Base-by-base conservation (phyloP, 2,888 invertebrate genomes). In the Metacarcinus magister region DNA sequence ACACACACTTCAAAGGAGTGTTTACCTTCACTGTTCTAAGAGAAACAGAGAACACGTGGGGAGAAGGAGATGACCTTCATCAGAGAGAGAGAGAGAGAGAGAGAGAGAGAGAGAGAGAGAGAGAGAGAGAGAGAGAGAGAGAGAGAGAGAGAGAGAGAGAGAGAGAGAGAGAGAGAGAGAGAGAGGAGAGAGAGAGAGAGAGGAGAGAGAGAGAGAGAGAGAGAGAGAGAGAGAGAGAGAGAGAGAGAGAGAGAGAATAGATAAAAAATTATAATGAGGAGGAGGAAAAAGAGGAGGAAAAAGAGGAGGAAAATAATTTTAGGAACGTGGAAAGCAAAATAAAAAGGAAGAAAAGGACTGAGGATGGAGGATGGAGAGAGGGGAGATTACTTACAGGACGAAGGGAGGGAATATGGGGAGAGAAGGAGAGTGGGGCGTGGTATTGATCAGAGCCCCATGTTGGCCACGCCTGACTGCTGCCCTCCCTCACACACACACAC, bases 191-290 rank as follows among this genome's bases (percentile, higher is more conserved):
- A 13, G 13, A 13, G 13, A 13, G 13, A 13, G 23, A 23, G 23
- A 7, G 23, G 87, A 87, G 87, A 87, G 87, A 87, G 87, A 87
- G 39, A 32, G 16, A 89, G 39, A 39, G 89, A 89, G 43, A 89
- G 89, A 43, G 43, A 89, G 89, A 89, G 89, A 89, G 89, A 89
- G 39, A 89, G 43, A 89, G 89, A 89, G 43, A 89, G 89, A 43
- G 43, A 89, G 89, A 89, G 89, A 89, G 89, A 89, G 89, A 89
- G 43, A 89, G 89, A 89, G 89, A 89, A 1, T 39, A n/a, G 1
- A 7, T n/a, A 67, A n/a, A 23, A 7, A 67, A 13, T 1, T 19
- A 60, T 3, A 2, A 60, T 19, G 19, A 60, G 23, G 16, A 60
- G 60, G 8, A 54, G 54, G 54, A 54, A 54, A 54, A 8, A 54